Base-by-base conservation (phyloP, 1,140 invertebrate genomes). In the Cepaea nemoralis region DNA sequence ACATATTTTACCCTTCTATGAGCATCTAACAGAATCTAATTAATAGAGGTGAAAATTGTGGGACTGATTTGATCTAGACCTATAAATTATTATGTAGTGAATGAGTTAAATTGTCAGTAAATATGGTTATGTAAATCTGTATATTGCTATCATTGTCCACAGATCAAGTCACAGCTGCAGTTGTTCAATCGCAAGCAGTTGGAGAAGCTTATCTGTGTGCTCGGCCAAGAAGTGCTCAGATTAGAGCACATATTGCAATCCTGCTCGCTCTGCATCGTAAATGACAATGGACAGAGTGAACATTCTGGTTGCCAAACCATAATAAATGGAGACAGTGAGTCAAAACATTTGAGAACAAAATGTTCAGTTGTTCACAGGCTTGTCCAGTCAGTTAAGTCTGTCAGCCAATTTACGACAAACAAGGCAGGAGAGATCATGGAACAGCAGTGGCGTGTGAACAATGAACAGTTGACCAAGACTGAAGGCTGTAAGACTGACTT, bases 161-260 rank as follows among this genome's bases (percentile, higher is more conserved):
- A 74, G 71, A 74, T 74, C 10, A 74, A 33, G 42, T 33, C 42
- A 42, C 16, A 74, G 71, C 42, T 74, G 10, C 22, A 39, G n/a
- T 33, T 14, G 6, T 27, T 74, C 31, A 31, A 33, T 22, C 71
- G 71, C 2, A 74, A 35, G 14, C 71, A 74, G 71, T 22, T 74
- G 42, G 71, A 74, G 31, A n/a, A 33, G 27, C 40, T 74, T 31
- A 42, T 74, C 33, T 74, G 40, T 74, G 42, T 50, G n/a, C 40
- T 74, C 12, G 33, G 71, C 27, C 37, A 45, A 42, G 42, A 74
- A 19, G 50, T 74, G 48, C 22, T n/a, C 39, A 74, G 42, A 48
- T 74, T 74, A 33, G 71, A 74, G 24, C 42, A n/a, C 31, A 2
- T 50, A 31, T 5, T 63, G 59, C n/a, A 63, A 16, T 31, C 59